These are phyloP conservation scores for Palythoa grandis DNA, from an alignment of 92 coral and sea anemone species.

Conservation along the genomic window DNA sequence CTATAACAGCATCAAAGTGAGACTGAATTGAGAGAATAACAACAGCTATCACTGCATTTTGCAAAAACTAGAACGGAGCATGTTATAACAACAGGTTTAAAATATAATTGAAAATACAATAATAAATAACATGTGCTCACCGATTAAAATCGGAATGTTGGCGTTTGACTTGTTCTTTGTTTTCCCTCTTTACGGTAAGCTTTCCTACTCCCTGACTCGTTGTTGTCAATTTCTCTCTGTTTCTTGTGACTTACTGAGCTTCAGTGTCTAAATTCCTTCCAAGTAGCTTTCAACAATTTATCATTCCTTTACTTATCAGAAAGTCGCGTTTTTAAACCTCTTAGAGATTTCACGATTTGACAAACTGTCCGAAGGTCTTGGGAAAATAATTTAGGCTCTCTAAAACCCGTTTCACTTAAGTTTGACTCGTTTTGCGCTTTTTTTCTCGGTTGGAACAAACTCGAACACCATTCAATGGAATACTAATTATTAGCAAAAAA, in stretches of 20 bases:
- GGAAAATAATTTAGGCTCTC: not conserved
- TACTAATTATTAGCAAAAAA: not conserved
- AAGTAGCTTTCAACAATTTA: not conserved
- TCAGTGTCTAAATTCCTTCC: not conserved
- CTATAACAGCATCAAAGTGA: too few species aligned
- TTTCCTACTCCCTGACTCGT: not conserved
- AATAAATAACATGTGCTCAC: not conserved
- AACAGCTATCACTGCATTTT: too few species aligned
- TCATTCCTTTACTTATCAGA: not conserved
- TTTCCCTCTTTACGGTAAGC: not conserved
- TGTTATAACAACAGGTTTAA: not conserved
- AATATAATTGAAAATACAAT: not conserved
- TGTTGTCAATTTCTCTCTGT: not conserved
- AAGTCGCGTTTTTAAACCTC: not conserved
- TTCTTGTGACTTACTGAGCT: too few species aligned
- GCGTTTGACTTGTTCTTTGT: not conserved
- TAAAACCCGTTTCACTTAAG: not conserved
- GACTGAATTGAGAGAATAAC: too few species aligned
- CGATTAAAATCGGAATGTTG: constrained; percentile 10
- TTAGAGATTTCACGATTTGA: not conserved
- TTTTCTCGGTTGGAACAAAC: not conserved
- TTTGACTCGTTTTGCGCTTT: not conserved
- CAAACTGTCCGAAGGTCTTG: not conserved
- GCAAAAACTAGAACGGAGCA: not conserved
- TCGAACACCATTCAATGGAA: not conserved